Evolutionary conservation across 2,888 invertebrate genomes (phyloP).

Genomic region (Oxycera nigricornis): DNA sequence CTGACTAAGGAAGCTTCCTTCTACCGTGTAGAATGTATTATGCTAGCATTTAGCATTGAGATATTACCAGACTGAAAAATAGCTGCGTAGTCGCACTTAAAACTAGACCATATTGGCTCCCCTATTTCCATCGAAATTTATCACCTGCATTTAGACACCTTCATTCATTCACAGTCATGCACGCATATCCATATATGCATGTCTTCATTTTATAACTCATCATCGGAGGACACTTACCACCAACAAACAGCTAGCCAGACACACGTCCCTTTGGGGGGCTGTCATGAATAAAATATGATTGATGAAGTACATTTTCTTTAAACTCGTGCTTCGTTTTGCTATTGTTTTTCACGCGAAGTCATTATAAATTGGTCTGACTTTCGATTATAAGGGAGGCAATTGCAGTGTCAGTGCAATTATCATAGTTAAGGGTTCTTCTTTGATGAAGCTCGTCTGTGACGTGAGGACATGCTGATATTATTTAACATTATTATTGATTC

Average conservation of each 20-base stretch:
- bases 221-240: neutral
- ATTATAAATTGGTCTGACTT: slow-evolving; percentile 26
- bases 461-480: neutral
- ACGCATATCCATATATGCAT: neutral
- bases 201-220: neutral
- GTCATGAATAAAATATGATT: slow-evolving; percentile 31
- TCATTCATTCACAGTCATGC: neutral
- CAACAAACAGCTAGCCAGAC: neutral
- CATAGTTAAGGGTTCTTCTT: neutral
- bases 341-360: neutral
- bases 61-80: too few species aligned
- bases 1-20: too few species aligned
- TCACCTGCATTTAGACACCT: neutral
- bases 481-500: slow-evolving; percentile 1
- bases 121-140: neutral
- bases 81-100: too few species aligned
- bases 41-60: too few species aligned
- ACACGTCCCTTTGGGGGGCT: neutral
- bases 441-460: neutral
- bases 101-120: too few species aligned
- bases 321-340: neutral
- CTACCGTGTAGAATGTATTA: too few species aligned
- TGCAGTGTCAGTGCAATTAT: slow-evolving; percentile 24
- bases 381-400: slow-evolving; percentile 24
- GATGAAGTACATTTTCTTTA: neutral